Evolutionary conservation across 2,797 vertebrate species (phyloP).

Genomic region (Octomys mimax): DNA sequence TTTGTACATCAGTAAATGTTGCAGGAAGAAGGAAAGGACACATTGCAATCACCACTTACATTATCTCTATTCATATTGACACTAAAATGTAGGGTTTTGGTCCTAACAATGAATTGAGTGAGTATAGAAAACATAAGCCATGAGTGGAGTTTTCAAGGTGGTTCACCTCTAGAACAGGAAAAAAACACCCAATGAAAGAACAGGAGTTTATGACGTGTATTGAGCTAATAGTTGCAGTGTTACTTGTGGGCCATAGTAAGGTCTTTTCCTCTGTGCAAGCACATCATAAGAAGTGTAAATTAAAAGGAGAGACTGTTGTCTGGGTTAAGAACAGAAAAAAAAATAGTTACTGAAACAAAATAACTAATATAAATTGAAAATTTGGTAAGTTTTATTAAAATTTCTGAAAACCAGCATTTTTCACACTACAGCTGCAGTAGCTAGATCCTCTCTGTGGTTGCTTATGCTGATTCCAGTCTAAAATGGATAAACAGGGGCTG

Average conservation of each 20-base stretch:
- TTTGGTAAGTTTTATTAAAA: not conserved
- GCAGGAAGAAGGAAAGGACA: not conserved
- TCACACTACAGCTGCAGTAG: not conserved
- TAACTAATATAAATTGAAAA: not conserved
- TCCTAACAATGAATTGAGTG: not conserved
- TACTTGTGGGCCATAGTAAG: too few relatives aligned
- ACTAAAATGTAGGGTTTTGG: not conserved
- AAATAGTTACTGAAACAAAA: not conserved
- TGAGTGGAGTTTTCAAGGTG: not conserved
- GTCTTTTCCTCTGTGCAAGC: not conserved
- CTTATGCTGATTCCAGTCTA: not conserved
- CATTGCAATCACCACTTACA: not conserved
- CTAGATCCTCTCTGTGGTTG: not conserved
- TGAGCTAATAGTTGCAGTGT: not conserved
- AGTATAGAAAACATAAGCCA: not conserved
- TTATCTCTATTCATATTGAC: not conserved
- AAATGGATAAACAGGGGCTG: too few relatives aligned
- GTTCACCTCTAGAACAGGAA: not conserved
- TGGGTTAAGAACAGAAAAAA: not conserved
- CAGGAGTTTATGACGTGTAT: not conserved
- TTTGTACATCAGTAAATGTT: not conserved
- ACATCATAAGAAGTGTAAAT: not conserved
- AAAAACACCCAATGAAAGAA: rapidly evolving
- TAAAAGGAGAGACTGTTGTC: not conserved
- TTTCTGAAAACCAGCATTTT: not conserved